Conservation (phyloP, 2,888 invertebrate genomes). For the Zygogramma bicolorata region DNA sequence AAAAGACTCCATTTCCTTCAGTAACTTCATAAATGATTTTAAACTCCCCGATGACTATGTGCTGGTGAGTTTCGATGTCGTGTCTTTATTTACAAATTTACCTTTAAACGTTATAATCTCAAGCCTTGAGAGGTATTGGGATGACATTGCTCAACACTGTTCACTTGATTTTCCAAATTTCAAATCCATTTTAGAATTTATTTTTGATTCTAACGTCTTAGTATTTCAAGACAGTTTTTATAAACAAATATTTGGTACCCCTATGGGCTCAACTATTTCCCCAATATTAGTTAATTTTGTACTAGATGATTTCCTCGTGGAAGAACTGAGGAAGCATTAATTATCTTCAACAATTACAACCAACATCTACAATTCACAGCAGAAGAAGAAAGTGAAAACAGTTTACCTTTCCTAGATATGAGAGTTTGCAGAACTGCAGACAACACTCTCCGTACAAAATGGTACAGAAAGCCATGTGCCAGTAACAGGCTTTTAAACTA, state of each 20-base stretch:
- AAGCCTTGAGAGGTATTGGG: slow-evolving; percentile 1
- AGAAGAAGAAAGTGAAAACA: too few relatives aligned
- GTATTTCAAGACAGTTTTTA: not conserved
- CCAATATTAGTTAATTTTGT: slow-evolving; percentile 13
- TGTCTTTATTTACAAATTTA: slow-evolving; percentile 14
- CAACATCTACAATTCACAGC: too few relatives aligned
- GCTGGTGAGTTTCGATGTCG: slow-evolving; percentile 19
- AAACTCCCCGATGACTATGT: slow-evolving; percentile 18
- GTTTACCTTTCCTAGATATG: too few relatives aligned
- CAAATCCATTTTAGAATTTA: not conserved
- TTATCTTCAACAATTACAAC: too few relatives aligned
- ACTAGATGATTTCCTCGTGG: slow-evolving; percentile 14
- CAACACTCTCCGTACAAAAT: too few relatives aligned
- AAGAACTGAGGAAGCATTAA: too few relatives aligned
- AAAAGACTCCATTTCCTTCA: slow-evolving; percentile 15
- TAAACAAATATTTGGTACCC: slow-evolving; percentile 24
- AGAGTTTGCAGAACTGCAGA: too few relatives aligned
- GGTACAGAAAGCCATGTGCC: too few relatives aligned
- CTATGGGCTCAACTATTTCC: slow-evolving; percentile 20
- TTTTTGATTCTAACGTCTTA: slow-evolving; percentile 13
- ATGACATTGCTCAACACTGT: not conserved
- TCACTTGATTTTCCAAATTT: not conserved
- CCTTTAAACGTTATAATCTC: slow-evolving; percentile 5
- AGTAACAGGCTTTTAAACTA: too few relatives aligned
- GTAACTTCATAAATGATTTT: slow-evolving; percentile 5